Evolutionary conservation across 2,113 vertebrate species (phyloP), one percentile per base, ranked within the genome.

Genomic region (Mellivora capensis): DNA sequence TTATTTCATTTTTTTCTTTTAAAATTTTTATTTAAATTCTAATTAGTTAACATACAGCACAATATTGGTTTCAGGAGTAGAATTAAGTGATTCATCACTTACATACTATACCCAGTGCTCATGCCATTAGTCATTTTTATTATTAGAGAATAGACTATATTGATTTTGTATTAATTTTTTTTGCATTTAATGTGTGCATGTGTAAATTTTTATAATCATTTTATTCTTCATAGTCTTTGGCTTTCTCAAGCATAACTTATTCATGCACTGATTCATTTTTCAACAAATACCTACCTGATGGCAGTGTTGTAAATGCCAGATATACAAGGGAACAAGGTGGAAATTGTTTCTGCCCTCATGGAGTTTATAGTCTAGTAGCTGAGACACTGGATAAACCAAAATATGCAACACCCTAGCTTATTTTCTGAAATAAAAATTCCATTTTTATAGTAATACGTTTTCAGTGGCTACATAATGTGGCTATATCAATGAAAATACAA

Each of bases 81-180:
- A 69, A 69, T 69, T 69, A 18, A 37, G 67, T 69, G 67, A 69
- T 37, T 69, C 67, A 21, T 69, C 34, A 37, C 34, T 69, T 69
- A 20, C 67, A 37, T 69, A 37, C 67, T 21, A 69, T 29, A 69
- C 34, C 67, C 34, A 69, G 67, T 20, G 34, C 34, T 37, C 67
- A 69, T 69, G 17, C 42, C 42, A 77, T 77, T 77, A 47, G 74
- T 71, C 18, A 76, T 76, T 87, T 91, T 95, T 80, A 27, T 90
- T 44, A 67, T 64, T 91, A 86, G 1, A 34, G 83, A 87, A 18
- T 95, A 1, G 57, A 71, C 17, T 76, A 79, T 80, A 74, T 52
- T 15, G 69, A 47, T 93, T 96, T 94, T 88, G 11, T 94, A 23
- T 89, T 93, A 49, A 37, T 11, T 47, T 96, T 82, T 27, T 89